A percentile compares a stretch with the other conserved stretches of the same genome.
Evolutionary conservation across 2,888 invertebrate species (phyloP).

Genomic region (Archaeoteleia sp.): DNA sequence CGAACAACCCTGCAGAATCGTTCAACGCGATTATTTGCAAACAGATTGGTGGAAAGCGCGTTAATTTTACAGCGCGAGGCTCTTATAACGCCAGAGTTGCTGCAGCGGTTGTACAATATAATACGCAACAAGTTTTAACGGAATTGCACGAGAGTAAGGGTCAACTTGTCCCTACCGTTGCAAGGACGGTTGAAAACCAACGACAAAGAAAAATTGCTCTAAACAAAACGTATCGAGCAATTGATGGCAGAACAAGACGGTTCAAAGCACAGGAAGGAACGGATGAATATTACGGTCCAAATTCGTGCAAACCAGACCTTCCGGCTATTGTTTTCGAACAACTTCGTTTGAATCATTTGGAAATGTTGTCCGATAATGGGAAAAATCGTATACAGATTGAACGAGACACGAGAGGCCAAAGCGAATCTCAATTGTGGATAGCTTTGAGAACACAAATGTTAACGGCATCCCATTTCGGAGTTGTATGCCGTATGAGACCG

Average conservation of each 20-base stretch:
- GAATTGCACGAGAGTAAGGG: neutral
- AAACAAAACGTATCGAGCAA: neutral
- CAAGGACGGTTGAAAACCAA: neutral
- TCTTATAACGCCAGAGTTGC: constrained; percentile 19
- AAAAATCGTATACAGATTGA: constrained; percentile 34
- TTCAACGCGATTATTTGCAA: constrained; percentile 36
- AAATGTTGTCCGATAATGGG: constrained; percentile 17
- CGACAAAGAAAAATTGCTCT: neutral
- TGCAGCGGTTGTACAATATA: constrained; percentile 6
- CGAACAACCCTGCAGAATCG: constrained; percentile 30
- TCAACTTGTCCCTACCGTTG: neutral
- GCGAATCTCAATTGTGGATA: constrained; percentile 30
- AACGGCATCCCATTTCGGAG: constrained; percentile 51
- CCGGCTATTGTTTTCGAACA: neutral
- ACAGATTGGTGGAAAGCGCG: constrained; percentile 34
- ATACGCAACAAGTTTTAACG: too few relatives aligned
- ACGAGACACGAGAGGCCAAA: constrained; percentile 28
- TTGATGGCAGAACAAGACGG: too few relatives aligned
- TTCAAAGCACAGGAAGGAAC: neutral
- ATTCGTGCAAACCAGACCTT: constrained; percentile 4
- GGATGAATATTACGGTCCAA: constrained; percentile 14
- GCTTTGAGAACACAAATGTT: constrained; percentile 31
- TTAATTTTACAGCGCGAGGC: constrained; percentile 13
- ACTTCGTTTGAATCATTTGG: neutral
- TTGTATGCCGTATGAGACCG: constrained; percentile 21